Evolutionary conservation across 2,888 invertebrate species (phyloP).

Genomic region (Formica aserva): DNA sequence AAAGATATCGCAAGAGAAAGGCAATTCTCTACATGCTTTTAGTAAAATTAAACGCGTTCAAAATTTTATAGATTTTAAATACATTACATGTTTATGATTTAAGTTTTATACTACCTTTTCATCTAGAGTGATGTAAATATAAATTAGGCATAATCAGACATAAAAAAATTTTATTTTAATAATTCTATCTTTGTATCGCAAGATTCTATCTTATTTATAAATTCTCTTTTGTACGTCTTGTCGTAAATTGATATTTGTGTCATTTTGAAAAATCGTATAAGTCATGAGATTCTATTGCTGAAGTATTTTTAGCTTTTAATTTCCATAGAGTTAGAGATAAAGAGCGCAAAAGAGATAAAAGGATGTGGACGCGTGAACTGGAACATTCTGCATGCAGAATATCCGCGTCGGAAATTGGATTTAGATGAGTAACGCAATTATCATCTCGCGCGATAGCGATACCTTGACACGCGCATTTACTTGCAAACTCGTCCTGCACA

Average conservation of each 20-base stretch:
- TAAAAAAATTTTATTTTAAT: not conserved
- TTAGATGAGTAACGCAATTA: not conserved
- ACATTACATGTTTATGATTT: not conserved
- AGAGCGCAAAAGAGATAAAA: not conserved
- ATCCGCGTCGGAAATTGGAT: constrained; percentile 11
- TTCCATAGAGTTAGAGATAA: not conserved
- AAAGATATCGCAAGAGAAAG: not conserved
- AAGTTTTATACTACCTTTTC: not conserved
- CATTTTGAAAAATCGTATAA: not conserved
- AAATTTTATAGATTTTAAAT: not conserved
- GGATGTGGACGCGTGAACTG: not conserved
- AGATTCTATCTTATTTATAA: not conserved
- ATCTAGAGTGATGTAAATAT: not conserved
- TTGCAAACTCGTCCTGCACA: constrained; percentile 12
- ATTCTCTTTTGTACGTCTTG: not conserved
- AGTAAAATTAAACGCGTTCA: not conserved
- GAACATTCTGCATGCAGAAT: not conserved
- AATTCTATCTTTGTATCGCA: not conserved
- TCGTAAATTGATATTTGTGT: not conserved
- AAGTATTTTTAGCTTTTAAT: constrained; percentile 3
- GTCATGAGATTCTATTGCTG: not conserved
- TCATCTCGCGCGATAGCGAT: not conserved
- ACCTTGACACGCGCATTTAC: constrained; percentile 19
- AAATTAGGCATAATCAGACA: not conserved
- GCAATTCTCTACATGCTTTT: not conserved